Base-by-base conservation (phyloP, 2,113 vertebrate species). In the Urocitellus parryii region DNA sequence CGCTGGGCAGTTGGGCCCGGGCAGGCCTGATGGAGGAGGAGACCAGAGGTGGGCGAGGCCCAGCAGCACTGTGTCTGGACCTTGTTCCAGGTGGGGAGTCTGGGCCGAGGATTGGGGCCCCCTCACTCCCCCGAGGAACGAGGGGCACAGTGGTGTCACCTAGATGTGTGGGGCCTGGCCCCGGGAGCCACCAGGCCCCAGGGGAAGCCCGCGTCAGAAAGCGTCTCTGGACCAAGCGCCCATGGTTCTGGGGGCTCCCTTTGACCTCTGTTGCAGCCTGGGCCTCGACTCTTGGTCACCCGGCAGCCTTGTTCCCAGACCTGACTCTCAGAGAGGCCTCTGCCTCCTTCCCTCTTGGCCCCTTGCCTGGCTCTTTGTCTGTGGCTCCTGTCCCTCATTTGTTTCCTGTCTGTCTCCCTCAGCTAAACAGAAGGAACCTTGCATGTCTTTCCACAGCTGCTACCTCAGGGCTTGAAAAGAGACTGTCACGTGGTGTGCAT, bases 201-300 rank as follows among this genome's bases (percentile, higher is more conserved):
- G 85, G 80, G 24, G 42, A 61, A 48, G 22, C 58, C 58, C 9
- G 6, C 45, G 16, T 73, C 24, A 73, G 65, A 56, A 25, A 48
- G 37, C 24, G 17, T 56, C 37, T 63, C 84, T 77, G 76, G 22
- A 45, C 27, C 27, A 11, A 8, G 88, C 4, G 68, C 4, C 29
- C n/a, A 17, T 29, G 4, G 32, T 48, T 61, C 68, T 34, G 2
- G 17, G 14, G 34, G 22, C 0, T 74, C 29, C 2, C 27, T 34
- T 0, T 0, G 22, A 68, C 72, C 56, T 83, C 58, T 65, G 42
- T 8, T 48, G 22, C 4, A 17, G 17, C 53, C 0, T 2, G 6
- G 0, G 5, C 53, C 53, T 9, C 45, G 7, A 5, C 78, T 4
- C 2, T 10, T 27, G 0, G 11, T 12, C 67, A 11, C 48, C 1